These are phyloP conservation scores for Pseudobourletiella spinata DNA, from an alignment of 1,140 invertebrate genomes.

Conservation along the genomic window DNA sequence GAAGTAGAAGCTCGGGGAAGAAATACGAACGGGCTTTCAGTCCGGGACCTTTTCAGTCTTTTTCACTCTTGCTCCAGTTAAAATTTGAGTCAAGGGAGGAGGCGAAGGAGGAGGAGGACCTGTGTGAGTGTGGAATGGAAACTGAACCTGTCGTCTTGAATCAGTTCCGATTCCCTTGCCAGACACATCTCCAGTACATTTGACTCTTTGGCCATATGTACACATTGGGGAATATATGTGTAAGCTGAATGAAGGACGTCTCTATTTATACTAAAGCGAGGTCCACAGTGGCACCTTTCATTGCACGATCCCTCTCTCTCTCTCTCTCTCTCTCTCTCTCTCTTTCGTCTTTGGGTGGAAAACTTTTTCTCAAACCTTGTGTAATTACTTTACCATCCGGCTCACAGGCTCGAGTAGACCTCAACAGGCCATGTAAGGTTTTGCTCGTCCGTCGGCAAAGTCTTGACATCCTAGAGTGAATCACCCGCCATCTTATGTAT, in stretches of 20 bases:
- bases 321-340: too few relatives aligned
- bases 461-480: neutral
- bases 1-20: too few relatives aligned
- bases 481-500: neutral
- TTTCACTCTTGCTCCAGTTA: too few relatives aligned
- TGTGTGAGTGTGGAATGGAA: too few relatives aligned
- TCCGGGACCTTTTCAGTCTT: too few relatives aligned
- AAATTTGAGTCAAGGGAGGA: too few relatives aligned
- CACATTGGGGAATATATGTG: neutral
- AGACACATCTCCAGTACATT: neutral
- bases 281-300: neutral
- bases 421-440: neutral
- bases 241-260: neutral
- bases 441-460: neutral
- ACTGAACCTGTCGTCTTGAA: too few relatives aligned
- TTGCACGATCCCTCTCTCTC: too few relatives aligned
- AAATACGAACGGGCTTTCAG: too few relatives aligned
- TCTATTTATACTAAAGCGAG: neutral
- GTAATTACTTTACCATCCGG: constrained; percentile 5
- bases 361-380: constrained; percentile 1
- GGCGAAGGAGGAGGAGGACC: too few relatives aligned
- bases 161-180: neutral
- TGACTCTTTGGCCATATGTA: neutral
- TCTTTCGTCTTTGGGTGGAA: neutral
- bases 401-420: neutral